Conservation (phyloP, 2,113 vertebrate genomes). For the Sinocyclocheilus anophthalmus region DNA sequence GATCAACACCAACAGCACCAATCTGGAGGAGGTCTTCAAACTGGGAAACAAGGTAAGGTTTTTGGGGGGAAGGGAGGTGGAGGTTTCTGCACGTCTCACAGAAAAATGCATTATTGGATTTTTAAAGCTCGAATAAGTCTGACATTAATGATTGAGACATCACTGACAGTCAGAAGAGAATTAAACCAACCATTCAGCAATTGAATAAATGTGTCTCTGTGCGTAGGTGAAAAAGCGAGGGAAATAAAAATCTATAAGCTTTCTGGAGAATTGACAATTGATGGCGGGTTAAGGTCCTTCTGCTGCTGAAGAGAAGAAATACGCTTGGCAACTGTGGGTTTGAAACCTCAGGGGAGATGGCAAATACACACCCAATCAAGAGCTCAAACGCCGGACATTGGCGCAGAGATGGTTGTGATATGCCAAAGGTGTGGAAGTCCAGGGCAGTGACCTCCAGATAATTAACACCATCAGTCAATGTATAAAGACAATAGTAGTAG, state of each 20-base stretch:
- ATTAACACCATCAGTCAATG: background rate
- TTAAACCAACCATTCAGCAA: background rate
- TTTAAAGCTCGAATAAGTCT: background rate
- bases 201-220: background rate
- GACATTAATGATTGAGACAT: constrained; percentile 10
- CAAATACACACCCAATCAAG: constrained; percentile 87
- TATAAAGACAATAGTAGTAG: background rate
- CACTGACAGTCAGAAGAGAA: constrained; percentile 10
- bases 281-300: constrained; percentile 92
- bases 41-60: constrained; percentile 89
- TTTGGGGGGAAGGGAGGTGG: background rate
- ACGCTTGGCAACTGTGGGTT: constrained; percentile 91
- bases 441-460: constrained; percentile 59
- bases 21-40: constrained; percentile 93
- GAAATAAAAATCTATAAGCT: constrained; percentile 96
- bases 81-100: background rate
- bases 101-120: background rate
- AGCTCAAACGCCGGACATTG: constrained; percentile 95
- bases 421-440: constrained; percentile 98
- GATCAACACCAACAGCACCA: constrained; percentile 96
- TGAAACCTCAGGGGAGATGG: constrained; percentile 86
- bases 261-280: constrained; percentile 96
- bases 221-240: constrained; percentile 90
- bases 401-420: constrained; percentile 97
- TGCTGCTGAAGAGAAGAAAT: constrained; percentile 97